A percentile compares a stretch with the other conserved stretches of the same genome.
phyloP scores from a whole-genome alignment of 2,888 invertebrate species.

The Mechanitis mazaeus region DNA sequence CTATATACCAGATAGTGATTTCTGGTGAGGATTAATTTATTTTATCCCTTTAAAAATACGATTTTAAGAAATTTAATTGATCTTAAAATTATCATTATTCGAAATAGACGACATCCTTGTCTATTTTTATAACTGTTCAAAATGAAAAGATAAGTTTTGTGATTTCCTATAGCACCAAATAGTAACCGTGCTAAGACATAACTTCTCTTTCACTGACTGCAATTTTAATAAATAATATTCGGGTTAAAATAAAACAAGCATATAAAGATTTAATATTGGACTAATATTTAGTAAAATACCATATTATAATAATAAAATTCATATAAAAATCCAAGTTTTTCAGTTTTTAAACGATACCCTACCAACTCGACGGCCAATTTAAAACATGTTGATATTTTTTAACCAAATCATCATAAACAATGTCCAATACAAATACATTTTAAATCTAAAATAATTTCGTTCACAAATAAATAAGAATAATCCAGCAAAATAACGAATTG shows the following conservation, averaged over 20 bases:
- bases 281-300: slow-evolving; percentile 76
- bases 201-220: too few species aligned
- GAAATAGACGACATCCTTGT: too few species aligned
- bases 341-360: slow-evolving; percentile 69
- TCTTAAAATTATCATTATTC: too few species aligned
- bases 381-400: slow-evolving; percentile 20
- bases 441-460: background rate
- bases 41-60: too few species aligned
- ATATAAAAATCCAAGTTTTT: slow-evolving; percentile 75
- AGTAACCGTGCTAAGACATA: too few species aligned
- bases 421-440: background rate
- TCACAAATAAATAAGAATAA: slow-evolving; percentile 13
- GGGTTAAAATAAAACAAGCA: slow-evolving; percentile 56
- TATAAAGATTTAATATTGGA: slow-evolving; percentile 72
- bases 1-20: too few species aligned
- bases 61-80: too few species aligned
- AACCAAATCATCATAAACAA: slow-evolving; percentile 10
- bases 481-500: background rate
- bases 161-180: too few species aligned
- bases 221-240: slow-evolving; percentile 13
- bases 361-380: slow-evolving; percentile 37
- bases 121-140: too few species aligned
- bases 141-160: too few species aligned
- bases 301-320: slow-evolving; percentile 75
- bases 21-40: too few species aligned